Conservation (phyloP, 2,888 invertebrate genomes). For the Hirudinaria manillensis region DNA sequence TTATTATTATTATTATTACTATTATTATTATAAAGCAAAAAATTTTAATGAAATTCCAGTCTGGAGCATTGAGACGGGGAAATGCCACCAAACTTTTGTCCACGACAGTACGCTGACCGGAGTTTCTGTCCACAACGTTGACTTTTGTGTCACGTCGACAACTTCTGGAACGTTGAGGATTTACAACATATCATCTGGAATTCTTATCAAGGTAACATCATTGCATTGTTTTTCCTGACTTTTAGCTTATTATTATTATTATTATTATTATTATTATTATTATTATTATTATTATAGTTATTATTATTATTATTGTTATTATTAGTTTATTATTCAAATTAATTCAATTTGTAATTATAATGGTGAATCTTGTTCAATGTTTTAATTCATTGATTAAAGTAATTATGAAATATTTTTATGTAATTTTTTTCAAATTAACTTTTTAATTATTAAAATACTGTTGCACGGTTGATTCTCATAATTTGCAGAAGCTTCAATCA, state of each 20-base stretch:
- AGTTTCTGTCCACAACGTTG: constrained; percentile 43
- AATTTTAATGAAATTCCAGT: constrained; percentile 42
- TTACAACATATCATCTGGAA: constrained; percentile 1
- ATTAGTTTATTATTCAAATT: not conserved
- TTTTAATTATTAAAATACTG: too few relatives aligned
- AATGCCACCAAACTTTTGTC: constrained; percentile 48
- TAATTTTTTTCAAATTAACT: too few relatives aligned
- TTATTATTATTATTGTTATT: not conserved
- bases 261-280: too few relatives aligned
- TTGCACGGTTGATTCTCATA: too few relatives aligned
- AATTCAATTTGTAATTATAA: not conserved
- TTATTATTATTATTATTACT: constrained; percentile 4
- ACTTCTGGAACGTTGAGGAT: not conserved
- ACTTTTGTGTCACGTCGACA: constrained; percentile 1
- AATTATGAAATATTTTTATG: too few relatives aligned
- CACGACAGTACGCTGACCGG: constrained; percentile 48
- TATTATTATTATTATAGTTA: not conserved
- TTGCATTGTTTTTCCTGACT: not conserved
- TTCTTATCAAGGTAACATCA: not conserved
- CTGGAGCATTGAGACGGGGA: constrained; percentile 51
- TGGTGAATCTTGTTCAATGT: too few relatives aligned
- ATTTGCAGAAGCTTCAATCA: constrained; percentile 3
- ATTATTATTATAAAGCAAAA: constrained; percentile 4
- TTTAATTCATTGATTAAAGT: too few relatives aligned
- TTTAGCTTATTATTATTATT: too few relatives aligned